Base-by-base conservation (phyloP, 2,797 vertebrate genomes). In the Otolemur crassicaudatus region DNA sequence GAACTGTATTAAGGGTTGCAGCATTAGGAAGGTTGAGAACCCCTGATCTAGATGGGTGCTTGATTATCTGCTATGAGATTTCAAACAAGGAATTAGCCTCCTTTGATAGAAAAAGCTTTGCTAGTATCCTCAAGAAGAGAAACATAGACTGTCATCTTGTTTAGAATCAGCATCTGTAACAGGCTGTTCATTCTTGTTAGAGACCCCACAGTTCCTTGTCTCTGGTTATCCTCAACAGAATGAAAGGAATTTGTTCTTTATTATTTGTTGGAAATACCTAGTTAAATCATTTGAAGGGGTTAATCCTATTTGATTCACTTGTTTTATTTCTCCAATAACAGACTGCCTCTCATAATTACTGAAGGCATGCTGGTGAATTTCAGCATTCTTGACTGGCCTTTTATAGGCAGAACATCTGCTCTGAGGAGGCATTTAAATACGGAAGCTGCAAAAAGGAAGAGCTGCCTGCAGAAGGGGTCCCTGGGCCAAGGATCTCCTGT, bases 241-340 rank as follows among this genome's bases (percentile, higher is more conserved):
- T 92, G 95, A 95, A 95, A 96, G 85, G 94, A 95, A 97, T 95
- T 87, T 85, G 43, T 76, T 75, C 76, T 93, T 93, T 84, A 70
- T 76, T 87, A 87, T 94, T 92, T 90, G 60, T 87, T 67, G 92
- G 72, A 95, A 94, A 97, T 77, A 65, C 56, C 77, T 77, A 91
- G 75, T 89, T 70, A 94, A 96, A 87, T 93, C 81, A 79, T 77
- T 63, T 89, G 84, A 95, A 95, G 65, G 87, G 75, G 72, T 92
- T 95, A 97, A 95, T 95, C 94, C 93, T 80, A 95, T 92, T 96
- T 77, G 91, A 94, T 81, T 87, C 93, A 94, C 95, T 93, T 87
- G 27, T 95, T 90, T 89, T 53, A 70, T 90, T 93, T 95, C 81
- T 70, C 87, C 87, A 92, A 69, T 23, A 85, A 85, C 84, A 96